A percentile compares a stretch with the other conserved stretches of the same genome.
phyloP scores from a whole-genome alignment of 1,140 invertebrate genomes.

The Drosophila kohkoa region DNA sequence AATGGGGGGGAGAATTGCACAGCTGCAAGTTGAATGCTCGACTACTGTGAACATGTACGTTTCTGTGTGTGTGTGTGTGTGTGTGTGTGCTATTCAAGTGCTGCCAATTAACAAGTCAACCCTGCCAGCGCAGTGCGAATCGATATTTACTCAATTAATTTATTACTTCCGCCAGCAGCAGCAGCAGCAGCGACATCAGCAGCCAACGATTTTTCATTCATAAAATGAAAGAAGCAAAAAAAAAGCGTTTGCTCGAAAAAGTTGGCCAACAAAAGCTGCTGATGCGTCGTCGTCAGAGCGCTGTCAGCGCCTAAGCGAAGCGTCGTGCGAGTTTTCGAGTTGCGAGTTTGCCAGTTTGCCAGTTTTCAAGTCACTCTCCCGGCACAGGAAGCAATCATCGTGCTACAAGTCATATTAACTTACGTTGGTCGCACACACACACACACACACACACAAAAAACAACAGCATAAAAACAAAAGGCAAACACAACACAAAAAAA shows the following conservation, averaged over 20 bases:
- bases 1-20: slow-evolving; percentile 44
- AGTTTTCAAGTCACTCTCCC: slow-evolving; percentile 25
- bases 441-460: slow-evolving; percentile 45
- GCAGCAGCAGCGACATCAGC: slow-evolving; percentile 13
- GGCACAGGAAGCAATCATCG: slow-evolving; percentile 81
- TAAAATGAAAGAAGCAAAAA: slow-evolving; percentile 32
- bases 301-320: slow-evolving; percentile 64
- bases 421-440: slow-evolving; percentile 56
- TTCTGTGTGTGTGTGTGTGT: slow-evolving; percentile 11
- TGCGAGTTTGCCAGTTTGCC: slow-evolving; percentile 6
- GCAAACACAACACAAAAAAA: slow-evolving; percentile 32
- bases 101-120: slow-evolving; percentile 75
- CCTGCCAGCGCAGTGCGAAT: slow-evolving; percentile 57
- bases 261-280: slow-evolving; percentile 60
- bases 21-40: slow-evolving; percentile 46
- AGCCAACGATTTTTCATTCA: slow-evolving; percentile 75
- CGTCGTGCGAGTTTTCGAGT: slow-evolving; percentile 37
- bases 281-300: slow-evolving; percentile 51
- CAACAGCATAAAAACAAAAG: slow-evolving; percentile 22
- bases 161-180: slow-evolving; percentile 74
- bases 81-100: slow-evolving; percentile 60
- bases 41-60: background rate
- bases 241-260: slow-evolving; percentile 28
- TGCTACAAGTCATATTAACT: slow-evolving; percentile 83
- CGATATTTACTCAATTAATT: slow-evolving; percentile 83